Conservation (phyloP, 2,888 invertebrate genomes). For the Dichetophora obliterata region DNA sequence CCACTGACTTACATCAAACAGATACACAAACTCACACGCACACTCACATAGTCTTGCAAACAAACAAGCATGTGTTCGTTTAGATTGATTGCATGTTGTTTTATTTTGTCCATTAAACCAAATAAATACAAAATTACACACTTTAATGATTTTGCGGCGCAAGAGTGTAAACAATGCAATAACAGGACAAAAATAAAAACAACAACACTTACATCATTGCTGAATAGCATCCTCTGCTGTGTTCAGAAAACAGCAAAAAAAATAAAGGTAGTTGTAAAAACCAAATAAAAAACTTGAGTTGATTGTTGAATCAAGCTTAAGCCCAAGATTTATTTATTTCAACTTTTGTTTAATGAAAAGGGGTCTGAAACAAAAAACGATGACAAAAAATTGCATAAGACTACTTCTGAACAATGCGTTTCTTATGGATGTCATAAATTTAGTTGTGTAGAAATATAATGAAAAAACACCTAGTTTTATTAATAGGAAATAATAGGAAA, state of each 20-base stretch:
- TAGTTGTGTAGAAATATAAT: neutral
- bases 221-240: neutral
- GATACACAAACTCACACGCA: conserved; percentile 9
- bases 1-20: conserved; percentile 42
- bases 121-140: conserved; percentile 69
- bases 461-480: neutral
- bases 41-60: neutral
- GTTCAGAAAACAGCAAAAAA: neutral
- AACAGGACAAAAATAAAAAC: neutral
- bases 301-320: conserved; percentile 26
- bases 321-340: neutral
- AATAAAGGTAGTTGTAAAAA: neutral
- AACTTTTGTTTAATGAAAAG: neutral
- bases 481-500: no score
- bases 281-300: conserved; percentile 14
- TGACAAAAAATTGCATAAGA: neutral
- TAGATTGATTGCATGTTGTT: conserved; percentile 24
- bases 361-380: neutral
- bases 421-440: conserved; percentile 21
- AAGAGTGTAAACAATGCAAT: conserved; percentile 11
- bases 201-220: neutral
- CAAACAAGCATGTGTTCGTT: neutral
- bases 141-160: conserved; percentile 53
- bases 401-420: neutral
- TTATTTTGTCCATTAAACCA: conserved; percentile 67